These are phyloP conservation scores for Alexandromys fortis DNA, from an alignment of 2,113 vertebrate species.

Conservation along the genomic window DNA sequence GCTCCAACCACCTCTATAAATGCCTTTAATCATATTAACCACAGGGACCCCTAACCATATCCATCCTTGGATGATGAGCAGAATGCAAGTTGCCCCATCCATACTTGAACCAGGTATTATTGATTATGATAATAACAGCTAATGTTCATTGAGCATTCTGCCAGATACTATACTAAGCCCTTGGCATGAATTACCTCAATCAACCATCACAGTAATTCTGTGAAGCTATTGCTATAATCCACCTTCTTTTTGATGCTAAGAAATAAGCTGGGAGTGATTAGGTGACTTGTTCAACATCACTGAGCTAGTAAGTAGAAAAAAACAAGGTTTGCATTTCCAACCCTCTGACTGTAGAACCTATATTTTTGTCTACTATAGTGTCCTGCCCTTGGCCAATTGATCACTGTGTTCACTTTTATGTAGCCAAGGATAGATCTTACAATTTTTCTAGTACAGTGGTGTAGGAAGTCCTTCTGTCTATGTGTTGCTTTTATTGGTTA, in stretches of 20 bases:
- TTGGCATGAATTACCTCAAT: neutral
- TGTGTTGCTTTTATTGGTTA: too few species aligned
- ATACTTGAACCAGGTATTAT: neutral
- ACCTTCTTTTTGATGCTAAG: neutral
- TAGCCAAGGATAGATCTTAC: neutral
- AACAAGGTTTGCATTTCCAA: neutral
- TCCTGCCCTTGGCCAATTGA: neutral
- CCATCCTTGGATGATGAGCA: neutral
- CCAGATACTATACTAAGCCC: conserved; percentile 25
- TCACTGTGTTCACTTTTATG: neutral
- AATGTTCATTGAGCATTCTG: conserved; percentile 37
- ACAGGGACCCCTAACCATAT: neutral
- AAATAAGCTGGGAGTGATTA: conserved; percentile 31
- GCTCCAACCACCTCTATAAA: neutral
- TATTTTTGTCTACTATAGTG: neutral
- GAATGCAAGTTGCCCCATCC: neutral
- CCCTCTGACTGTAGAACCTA: neutral
- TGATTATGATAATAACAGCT: conserved; percentile 33
- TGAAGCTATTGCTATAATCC: conserved; percentile 15
- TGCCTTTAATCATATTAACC: conserved; percentile 12
- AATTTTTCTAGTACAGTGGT: neutral
- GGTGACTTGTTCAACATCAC: conserved; percentile 1
- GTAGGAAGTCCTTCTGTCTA: too few species aligned
- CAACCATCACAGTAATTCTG: conserved; percentile 1
- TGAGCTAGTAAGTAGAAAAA: neutral